These are phyloP conservation scores for Steinernema khuongi DNA, from an alignment of 1,140 invertebrate species.

Conservation along the genomic window DNA sequence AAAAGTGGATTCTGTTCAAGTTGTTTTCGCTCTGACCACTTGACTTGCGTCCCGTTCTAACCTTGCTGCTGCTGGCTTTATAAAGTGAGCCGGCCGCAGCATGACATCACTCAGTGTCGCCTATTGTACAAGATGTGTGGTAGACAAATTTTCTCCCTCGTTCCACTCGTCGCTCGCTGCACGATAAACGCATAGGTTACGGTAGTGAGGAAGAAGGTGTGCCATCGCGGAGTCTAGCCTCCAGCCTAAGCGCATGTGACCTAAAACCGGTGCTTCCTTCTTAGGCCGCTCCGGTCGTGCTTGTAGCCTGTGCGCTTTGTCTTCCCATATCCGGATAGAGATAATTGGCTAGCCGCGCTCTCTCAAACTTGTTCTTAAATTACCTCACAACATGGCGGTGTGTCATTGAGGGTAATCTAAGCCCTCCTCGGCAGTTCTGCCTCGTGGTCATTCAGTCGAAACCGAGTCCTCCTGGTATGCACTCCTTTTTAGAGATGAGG, in stretches of 20 bases:
- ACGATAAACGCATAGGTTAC: background rate
- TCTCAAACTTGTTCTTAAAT: slow-evolving; percentile 15
- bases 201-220: background rate
- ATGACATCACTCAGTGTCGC: slow-evolving; percentile 5
- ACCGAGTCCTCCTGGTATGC: background rate
- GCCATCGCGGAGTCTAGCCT: background rate
- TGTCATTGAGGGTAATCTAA: slow-evolving; percentile 15
- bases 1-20: background rate
- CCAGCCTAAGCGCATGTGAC: too few relatives aligned
- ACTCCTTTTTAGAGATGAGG: background rate
- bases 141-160: background rate
- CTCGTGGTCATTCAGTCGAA: background rate
- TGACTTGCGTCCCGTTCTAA: background rate
- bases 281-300: background rate
- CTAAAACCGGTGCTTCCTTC: slow-evolving; percentile 10
- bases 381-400: slow-evolving; percentile 12
- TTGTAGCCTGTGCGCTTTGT: background rate
- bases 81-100: background rate
- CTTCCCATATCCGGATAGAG: background rate
- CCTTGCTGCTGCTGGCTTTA: background rate
- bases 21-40: slow-evolving; percentile 10
- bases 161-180: too few relatives aligned
- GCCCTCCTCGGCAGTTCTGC: slow-evolving; percentile 6
- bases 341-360: slow-evolving; percentile 8
- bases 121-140: background rate